phyloP scores from a whole-genome alignment of 2,888 invertebrate genomes.

The Melitaea athalia region DNA sequence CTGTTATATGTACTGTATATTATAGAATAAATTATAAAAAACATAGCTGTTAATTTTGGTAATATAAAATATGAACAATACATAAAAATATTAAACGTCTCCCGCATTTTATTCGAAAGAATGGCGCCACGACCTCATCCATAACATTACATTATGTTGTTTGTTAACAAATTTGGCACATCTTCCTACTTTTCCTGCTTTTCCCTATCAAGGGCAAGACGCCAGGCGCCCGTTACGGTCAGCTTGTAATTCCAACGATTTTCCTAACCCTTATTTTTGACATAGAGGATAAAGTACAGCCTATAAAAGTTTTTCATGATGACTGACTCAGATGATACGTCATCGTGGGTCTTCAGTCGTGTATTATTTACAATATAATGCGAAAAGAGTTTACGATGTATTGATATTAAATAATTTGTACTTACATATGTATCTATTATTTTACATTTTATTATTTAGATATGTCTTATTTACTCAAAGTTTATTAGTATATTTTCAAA shows the following conservation, averaged over 20 bases:
- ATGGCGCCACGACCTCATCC: neutral
- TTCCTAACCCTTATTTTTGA: slow-evolving; percentile 1
- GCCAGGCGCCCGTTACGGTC: slow-evolving; percentile 19
- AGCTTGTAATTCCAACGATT: neutral
- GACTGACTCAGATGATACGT: too few species aligned
- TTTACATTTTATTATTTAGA: too few species aligned
- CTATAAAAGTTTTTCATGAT: too few species aligned
- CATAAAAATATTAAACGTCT: neutral
- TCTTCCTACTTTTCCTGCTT: slow-evolving; percentile 11
- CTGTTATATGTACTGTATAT: too few species aligned
- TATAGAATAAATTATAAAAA: too few species aligned
- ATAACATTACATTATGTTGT: slow-evolving; percentile 21
- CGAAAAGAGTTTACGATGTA: neutral
- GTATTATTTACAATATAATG: too few species aligned
- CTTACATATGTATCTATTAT: too few species aligned
- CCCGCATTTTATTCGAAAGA: neutral
- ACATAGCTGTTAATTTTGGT: neutral
- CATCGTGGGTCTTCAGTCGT: too few species aligned
- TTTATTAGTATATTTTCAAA: too few species aligned
- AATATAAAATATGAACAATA: neutral
- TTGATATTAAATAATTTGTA: too few species aligned
- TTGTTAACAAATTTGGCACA: slow-evolving; percentile 18
- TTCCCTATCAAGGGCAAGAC: slow-evolving; percentile 11
- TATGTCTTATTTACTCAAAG: too few species aligned
- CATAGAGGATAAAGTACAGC: too few species aligned